Evolutionary conservation across 2,888 invertebrate genomes (phyloP).

Genomic region (Drosophila yooni): DNA sequence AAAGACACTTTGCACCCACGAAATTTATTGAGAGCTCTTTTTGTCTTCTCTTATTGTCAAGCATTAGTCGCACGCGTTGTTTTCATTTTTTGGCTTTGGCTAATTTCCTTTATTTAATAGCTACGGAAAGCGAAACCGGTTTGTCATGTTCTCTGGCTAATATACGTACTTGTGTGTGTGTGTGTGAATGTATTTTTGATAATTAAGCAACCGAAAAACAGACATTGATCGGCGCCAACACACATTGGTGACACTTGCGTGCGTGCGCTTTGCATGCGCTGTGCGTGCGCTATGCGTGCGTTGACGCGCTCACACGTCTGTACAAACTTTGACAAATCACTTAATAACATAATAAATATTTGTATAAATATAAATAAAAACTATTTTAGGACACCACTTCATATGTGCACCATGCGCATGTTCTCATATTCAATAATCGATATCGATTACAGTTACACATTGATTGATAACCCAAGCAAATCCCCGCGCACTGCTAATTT

Average conservation of each 20-base stretch:
- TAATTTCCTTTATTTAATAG: conserved; percentile 62
- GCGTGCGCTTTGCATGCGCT: not conserved
- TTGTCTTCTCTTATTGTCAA: not conserved
- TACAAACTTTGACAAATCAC: conserved; percentile 1
- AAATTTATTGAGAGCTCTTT: conserved; percentile 25
- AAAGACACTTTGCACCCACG: conserved; percentile 47
- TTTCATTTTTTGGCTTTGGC: conserved; percentile 39
- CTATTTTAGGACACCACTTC: not conserved
- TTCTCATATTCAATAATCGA: not conserved
- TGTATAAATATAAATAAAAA: not conserved
- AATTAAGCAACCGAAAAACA: conserved; percentile 59
- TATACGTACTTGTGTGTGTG: conserved; percentile 5
- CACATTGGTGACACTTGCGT: conserved; percentile 9
- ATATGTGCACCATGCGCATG: not conserved
- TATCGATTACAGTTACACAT: conserved; percentile 21
- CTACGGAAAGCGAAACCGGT: conserved; percentile 68
- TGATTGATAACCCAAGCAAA: not conserved
- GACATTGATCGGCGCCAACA: conserved; percentile 24
- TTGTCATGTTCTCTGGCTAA: conserved; percentile 67
- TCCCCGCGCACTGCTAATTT: not conserved
- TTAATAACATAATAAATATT: not conserved
- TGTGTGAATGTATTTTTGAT: conserved; percentile 34
- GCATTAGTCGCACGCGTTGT: conserved; percentile 18
- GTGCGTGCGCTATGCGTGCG: not conserved
- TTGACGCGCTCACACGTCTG: not conserved